A percentile compares a stretch with the other conserved stretches of the same genome.
phyloP scores from a whole-genome alignment of 2,888 invertebrate species.

The Anaspis maculata region DNA sequence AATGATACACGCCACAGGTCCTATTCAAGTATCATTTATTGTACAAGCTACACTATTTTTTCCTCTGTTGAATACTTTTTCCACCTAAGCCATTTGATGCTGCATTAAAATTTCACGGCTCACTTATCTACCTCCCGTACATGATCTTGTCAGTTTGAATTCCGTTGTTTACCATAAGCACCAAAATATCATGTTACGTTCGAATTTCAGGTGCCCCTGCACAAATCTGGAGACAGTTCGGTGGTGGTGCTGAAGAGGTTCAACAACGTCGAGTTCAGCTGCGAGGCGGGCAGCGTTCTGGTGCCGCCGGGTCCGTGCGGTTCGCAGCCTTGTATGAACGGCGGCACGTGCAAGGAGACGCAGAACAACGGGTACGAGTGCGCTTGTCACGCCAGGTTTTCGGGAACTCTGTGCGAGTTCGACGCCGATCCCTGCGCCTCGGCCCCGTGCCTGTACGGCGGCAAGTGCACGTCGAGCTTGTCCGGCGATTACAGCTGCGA shows the following conservation, averaged over 20 bases:
- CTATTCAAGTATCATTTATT: no score
- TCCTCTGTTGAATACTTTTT: no score
- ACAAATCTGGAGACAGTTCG: constrained; percentile 57
- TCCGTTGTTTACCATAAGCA: no score
- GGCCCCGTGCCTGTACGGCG: constrained; percentile 78
- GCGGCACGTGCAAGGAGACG: constrained; percentile 56
- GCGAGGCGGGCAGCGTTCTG: constrained; percentile 51
- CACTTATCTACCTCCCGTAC: no score
- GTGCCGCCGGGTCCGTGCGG: constrained; percentile 61
- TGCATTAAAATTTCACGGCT: no score
- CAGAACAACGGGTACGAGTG: constrained; percentile 50
- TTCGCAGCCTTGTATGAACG: constrained; percentile 72
- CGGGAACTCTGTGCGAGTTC: constrained; percentile 70
- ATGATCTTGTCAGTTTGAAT: no score
- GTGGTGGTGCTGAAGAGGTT: constrained; percentile 57
- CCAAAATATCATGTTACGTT: no score
- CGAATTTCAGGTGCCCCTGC: no score
- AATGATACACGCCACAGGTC: no score
- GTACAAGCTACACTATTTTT: no score
- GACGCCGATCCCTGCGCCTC: constrained; percentile 84
- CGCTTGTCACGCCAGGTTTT: constrained; percentile 54
- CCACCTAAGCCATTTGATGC: no score
- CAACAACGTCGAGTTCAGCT: constrained; percentile 63
- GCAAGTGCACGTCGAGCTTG: constrained; percentile 53
- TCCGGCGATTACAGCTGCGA: constrained; percentile 66